Evolutionary conservation across 2,888 invertebrate genomes (phyloP), one percentile per base, ranked within the genome.

Genomic region (Plebejus argus): DNA sequence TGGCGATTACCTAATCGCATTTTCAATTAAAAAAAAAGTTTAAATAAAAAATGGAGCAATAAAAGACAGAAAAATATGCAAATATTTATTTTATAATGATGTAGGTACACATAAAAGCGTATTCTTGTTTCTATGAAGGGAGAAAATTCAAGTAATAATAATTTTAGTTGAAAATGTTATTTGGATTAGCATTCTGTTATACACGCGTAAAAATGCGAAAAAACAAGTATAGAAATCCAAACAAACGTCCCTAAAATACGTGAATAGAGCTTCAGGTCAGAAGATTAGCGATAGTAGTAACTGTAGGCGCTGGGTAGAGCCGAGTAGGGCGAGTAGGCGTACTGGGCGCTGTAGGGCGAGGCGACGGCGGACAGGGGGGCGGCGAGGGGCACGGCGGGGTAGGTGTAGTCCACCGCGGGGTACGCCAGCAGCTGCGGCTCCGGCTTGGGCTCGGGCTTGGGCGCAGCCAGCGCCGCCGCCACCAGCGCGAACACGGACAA

Each of bases 391-490:
- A 82, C 85, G 3, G 82, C 84, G 49, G 91, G 89, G 83, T 88
- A 87, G 33, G 85, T 84, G 83, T 89, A 90, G 83, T 91, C 90
- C 28, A 89, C 79, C 4, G 88, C 88, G 2, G 88, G 78, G 85
- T 90, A 89, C 15, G 88, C 58, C 78, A 88, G 28, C 70, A 84
- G 15, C 79, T 90, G 89, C 3, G 88, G 88, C 35, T 82, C 82
- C 5, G 90, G 88, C 15, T 84, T 88, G 12, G 88, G 88, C 39
- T 81, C 82, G 6, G 90, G 88, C 15, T 85, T 88, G 12, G 94
- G 94, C n/a, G 91, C 91, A 76, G 95, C 95, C 78, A 92, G 85
- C 53, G 94, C 94, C 80, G 93, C 87, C 45, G 93, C 95, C 85
- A 95, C 79, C 79, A 95, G 81, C 81, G 94, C 95, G 83, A 94